Evolutionary conservation across 2,797 vertebrate genomes (phyloP), one percentile per base, ranked within the genome.

Genomic region (Cryptoblepharus egeriae): DNA sequence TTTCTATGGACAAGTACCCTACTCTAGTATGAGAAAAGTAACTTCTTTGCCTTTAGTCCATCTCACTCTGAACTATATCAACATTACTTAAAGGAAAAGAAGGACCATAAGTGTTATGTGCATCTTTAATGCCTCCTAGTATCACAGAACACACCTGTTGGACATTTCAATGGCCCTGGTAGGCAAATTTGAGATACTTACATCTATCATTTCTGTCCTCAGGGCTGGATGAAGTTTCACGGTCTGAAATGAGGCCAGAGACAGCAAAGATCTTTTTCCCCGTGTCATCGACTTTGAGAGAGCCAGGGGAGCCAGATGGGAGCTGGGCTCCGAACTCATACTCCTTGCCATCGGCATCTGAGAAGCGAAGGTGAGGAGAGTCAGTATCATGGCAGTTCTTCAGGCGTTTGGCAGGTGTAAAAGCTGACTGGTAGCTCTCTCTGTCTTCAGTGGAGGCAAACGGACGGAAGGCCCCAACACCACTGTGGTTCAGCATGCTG

Each of bases 181-280:
- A 81, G 87, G 78, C 72, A 77, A 71, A 67, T 68, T 55, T 45
- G 80, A 91, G 88, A 84, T 96, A 99, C 98, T 99, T 95, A 99
- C 98, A 99, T 97, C 98, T 98, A 81, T 99, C 98, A 81, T 98
- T 98, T 94, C 98, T 97, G 93, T 99, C 99, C 92, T 99, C 98
- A 0, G 99, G 99, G 93, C 99, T 99, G 87, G 99, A 99, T 11
- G 98, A 99, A 28, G 98, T 96, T 95, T 99, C 99, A 89, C 99
- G 97, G 92, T 99, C 99, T 35, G 98, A 99, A 94, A 99, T 97
- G 95, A 99, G 98, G 95, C 99, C 99, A 75, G 99, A 98, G 92
- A 99, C 97, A 0, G 98, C 98, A 85, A 99, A 99, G 93, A 99
- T 97, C 96, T 99, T 99, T 96, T 99, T 99, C 85, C 98, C 97